A percentile compares a stretch with the other conserved stretches of the same genome.
These are phyloP conservation scores for Sitta carolinensis DNA, from an alignment of 2,797 vertebrate species.

Conservation along the genomic window DNA sequence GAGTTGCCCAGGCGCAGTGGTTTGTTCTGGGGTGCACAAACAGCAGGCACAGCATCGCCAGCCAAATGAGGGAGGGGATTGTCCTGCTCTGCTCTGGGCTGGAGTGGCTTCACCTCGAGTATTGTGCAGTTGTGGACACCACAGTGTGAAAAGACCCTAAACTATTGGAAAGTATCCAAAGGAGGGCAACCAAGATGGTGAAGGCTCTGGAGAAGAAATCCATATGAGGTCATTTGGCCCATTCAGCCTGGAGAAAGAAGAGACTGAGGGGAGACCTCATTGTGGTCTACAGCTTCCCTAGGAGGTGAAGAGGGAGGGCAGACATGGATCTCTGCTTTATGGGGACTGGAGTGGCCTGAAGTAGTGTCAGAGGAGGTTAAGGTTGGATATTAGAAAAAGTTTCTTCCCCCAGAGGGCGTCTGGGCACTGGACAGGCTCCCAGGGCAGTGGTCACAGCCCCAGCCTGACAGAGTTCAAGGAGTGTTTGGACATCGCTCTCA, in stretches of 20 bases:
- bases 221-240: background rate
- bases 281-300: background rate
- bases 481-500: fast-evolving
- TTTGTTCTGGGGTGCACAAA: background rate
- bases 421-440: background rate
- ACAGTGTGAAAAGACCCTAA: background rate
- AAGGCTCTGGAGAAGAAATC: background rate
- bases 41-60: background rate
- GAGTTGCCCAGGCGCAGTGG: fast-evolving
- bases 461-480: background rate
- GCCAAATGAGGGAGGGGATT: background rate
- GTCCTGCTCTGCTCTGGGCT: background rate
- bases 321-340: background rate
- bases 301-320: background rate
- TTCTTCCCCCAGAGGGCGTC: background rate
- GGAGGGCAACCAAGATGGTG: background rate
- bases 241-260: background rate
- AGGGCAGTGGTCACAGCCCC: background rate
- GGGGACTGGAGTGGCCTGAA: background rate
- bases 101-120: background rate
- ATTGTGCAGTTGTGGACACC: background rate
- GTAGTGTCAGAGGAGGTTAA: background rate
- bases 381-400: background rate
- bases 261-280: background rate
- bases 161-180: background rate